Conservation (phyloP, 2,888 invertebrate genomes). For the Fragum fragum region DNA sequence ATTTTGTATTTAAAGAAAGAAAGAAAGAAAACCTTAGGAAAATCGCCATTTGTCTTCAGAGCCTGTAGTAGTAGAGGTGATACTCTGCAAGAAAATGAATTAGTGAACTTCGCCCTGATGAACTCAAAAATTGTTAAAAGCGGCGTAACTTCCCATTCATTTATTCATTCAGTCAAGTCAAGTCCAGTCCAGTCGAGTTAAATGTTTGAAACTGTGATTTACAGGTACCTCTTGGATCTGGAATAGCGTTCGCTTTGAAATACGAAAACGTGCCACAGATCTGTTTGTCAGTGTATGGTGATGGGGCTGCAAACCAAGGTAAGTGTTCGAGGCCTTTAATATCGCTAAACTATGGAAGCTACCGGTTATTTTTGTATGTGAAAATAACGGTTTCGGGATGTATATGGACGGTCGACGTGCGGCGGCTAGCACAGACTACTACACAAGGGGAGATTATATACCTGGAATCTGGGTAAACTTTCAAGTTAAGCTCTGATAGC, state of each 20-base stretch:
- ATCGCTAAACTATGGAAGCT: slow-evolving; percentile 98
- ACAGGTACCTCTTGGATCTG: slow-evolving; percentile 97
- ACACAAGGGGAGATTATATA: slow-evolving; percentile 96
- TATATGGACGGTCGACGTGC: slow-evolving; percentile 96
- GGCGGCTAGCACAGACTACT: slow-evolving; percentile 95
- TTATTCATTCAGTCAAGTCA: no score
- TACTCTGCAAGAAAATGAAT: no score
- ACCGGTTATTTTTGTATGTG: slow-evolving; percentile 97
- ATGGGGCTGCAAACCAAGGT: slow-evolving; percentile 93
- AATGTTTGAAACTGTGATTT: no score
- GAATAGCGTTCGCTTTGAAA: slow-evolving; percentile 96
- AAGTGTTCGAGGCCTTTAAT: slow-evolving; percentile 92
- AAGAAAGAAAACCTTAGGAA: no score
- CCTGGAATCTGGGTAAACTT: slow-evolving; percentile 96
- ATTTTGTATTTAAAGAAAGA: no score
- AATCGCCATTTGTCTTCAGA: no score
- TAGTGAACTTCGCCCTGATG: no score
- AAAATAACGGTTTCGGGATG: slow-evolving; percentile 99
- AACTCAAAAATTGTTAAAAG: no score
- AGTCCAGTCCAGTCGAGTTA: no score
- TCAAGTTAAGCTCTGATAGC: no score
- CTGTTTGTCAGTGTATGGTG: slow-evolving; percentile 95
- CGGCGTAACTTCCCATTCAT: no score
- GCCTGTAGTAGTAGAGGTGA: no score
- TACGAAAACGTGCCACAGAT: slow-evolving; percentile 95